phyloP scores from a whole-genome alignment of 2,113 vertebrate genomes.

The Asarcornis scutulata region DNA sequence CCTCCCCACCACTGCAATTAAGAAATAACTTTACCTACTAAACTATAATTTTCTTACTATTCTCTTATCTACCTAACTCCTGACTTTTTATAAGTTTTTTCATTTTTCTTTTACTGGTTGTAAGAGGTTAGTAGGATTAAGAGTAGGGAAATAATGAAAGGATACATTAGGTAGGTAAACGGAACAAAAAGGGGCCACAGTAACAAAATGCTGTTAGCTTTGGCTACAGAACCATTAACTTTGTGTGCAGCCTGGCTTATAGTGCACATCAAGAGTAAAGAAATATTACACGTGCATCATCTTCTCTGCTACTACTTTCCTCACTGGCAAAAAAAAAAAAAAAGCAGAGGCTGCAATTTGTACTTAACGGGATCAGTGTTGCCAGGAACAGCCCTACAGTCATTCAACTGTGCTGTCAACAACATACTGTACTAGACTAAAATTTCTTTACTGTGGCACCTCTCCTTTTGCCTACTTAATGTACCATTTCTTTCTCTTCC shows the following conservation, averaged over 20 bases:
- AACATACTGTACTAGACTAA: neutral
- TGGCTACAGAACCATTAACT: neutral
- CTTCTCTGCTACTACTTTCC: neutral
- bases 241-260: neutral
- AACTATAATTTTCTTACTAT: neutral
- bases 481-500: neutral
- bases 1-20: neutral
- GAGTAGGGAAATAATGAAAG: neutral
- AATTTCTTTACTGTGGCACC: neutral
- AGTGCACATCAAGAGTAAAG: neutral
- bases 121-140: neutral
- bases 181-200: neutral
- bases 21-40: neutral
- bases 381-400: neutral
- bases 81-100: neutral
- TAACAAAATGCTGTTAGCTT: neutral
- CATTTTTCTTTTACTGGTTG: neutral
- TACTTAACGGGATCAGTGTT: neutral
- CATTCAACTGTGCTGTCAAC: neutral
- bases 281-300: neutral
- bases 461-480: neutral
- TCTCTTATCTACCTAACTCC: neutral
- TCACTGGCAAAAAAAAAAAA: neutral
- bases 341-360: neutral
- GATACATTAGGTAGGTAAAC: neutral